phyloP scores from a whole-genome alignment of 2,888 invertebrate species.

The Neocrepidodera transversa region DNA sequence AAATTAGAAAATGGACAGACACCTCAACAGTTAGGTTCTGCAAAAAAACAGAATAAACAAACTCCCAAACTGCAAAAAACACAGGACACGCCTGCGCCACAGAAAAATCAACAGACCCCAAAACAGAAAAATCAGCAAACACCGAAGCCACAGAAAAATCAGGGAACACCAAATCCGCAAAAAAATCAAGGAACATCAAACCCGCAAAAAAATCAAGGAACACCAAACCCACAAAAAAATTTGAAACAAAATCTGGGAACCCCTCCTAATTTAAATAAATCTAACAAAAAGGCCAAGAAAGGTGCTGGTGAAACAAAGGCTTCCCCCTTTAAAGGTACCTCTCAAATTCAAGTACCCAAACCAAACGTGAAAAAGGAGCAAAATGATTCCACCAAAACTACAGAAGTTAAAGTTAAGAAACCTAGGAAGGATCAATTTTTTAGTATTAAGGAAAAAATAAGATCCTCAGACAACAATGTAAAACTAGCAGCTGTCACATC shows the following conservation, averaged over 20 bases:
- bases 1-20: slow-evolving; percentile 30
- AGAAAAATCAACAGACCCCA: slow-evolving; percentile 2
- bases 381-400: background rate
- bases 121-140: slow-evolving; percentile 5
- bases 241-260: slow-evolving; percentile 6
- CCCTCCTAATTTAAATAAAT: background rate
- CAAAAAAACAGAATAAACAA: slow-evolving; percentile 11
- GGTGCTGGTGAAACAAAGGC: background rate
- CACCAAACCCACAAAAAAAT: background rate
- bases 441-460: slow-evolving; percentile 12
- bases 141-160: slow-evolving; percentile 8
- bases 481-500: slow-evolving; percentile 13
- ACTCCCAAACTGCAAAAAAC: too few species aligned
- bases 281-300: slow-evolving; percentile 8
- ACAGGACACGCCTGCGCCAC: slow-evolving; percentile 1
- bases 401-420: background rate
- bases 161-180: slow-evolving; percentile 16
- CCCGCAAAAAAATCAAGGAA: background rate
- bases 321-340: slow-evolving; percentile 24
- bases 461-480: background rate
- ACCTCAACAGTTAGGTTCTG: slow-evolving; percentile 8
- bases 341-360: slow-evolving; percentile 11
- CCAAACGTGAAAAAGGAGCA: background rate
- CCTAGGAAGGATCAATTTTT: background rate
- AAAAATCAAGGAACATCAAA: slow-evolving; percentile 5